Evolutionary conservation across 1,140 invertebrate species (phyloP).

Genomic region (Glomeris maerens): DNA sequence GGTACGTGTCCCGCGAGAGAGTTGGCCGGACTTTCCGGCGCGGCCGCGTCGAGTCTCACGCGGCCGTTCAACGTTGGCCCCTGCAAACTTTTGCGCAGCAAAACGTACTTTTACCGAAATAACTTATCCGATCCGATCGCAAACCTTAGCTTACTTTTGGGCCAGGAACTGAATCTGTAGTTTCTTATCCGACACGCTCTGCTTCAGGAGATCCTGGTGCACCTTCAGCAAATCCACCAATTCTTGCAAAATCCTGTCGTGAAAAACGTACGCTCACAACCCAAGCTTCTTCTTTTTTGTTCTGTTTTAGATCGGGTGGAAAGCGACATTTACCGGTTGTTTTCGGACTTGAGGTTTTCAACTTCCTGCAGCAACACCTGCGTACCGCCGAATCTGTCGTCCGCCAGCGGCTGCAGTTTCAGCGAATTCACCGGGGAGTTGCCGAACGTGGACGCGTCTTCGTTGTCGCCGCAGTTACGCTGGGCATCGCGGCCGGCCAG

Average conservation of each 20-base stretch:
- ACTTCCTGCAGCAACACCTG: conserved; percentile 26
- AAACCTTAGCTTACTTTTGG: conserved; percentile 27
- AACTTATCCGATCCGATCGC: conserved; percentile 13
- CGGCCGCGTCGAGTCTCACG: conserved; percentile 15
- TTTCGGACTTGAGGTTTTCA: conserved; percentile 37
- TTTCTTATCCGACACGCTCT: conserved; percentile 54
- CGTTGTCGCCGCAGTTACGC: conserved; percentile 34
- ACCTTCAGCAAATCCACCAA: conserved; percentile 52
- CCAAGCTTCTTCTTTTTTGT: not conserved
- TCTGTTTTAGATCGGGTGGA: conserved; percentile 1
- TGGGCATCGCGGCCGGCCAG: conserved; percentile 49
- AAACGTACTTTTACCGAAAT: conserved; percentile 8
- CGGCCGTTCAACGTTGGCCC: conserved; percentile 12
- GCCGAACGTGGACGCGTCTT: conserved; percentile 45
- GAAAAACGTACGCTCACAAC: not conserved
- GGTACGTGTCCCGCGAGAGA: conserved; percentile 21
- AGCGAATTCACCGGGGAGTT: conserved; percentile 51
- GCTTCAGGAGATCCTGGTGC: conserved; percentile 52
- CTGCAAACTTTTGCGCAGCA: conserved; percentile 12
- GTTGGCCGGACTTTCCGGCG: not conserved
- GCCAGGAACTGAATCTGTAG: conserved; percentile 36
- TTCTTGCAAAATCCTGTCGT: conserved; percentile 38
- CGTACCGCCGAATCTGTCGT: conserved; percentile 35
- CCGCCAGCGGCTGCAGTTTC: conserved; percentile 41
- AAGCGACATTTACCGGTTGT: conserved; percentile 8